Percentiles rank a stretch among this genome's conserved stretches.
Evolutionary conservation across 2,797 vertebrate species (phyloP).

Genomic region (Sphenopsis melanotis): DNA sequence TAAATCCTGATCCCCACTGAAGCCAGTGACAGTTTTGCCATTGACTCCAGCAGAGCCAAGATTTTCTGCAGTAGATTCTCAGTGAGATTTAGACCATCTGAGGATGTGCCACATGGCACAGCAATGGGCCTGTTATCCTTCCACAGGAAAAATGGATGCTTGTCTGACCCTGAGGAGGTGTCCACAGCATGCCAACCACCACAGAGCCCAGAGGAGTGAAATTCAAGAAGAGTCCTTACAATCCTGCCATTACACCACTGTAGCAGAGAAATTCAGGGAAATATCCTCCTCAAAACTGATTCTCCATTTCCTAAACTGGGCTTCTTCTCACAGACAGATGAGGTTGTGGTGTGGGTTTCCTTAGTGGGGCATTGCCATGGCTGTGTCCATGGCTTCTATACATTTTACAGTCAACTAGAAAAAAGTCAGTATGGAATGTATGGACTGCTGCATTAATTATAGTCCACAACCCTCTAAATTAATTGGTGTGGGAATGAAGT

Average conservation of each 20-base stretch:
- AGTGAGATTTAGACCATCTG: not conserved
- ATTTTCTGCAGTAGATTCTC: not conserved
- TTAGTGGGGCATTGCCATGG: not conserved
- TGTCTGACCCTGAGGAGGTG: not conserved
- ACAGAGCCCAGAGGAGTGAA: not conserved
- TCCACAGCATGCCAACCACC: not conserved
- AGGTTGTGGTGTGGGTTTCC: not conserved
- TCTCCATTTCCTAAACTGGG: not conserved
- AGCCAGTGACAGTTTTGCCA: not conserved
- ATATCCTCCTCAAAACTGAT: not conserved
- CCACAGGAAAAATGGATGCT: not conserved
- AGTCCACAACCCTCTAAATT: not conserved
- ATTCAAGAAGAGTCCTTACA: not conserved
- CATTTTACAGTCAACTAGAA: not conserved
- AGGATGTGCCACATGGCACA: not conserved
- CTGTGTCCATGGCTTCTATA: not conserved
- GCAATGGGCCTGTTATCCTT: not conserved
- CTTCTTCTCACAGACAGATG: not conserved
- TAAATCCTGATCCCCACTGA: not conserved
- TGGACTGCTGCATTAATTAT: not conserved
- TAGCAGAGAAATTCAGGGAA: not conserved
- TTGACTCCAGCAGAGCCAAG: not conserved
- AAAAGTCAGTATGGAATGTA: not conserved
- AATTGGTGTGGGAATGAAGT: not conserved
- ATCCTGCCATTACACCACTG: not conserved